Evolutionary conservation across 2,888 invertebrate species (phyloP).

Genomic region (Sepioteuthis lessoniana): DNA sequence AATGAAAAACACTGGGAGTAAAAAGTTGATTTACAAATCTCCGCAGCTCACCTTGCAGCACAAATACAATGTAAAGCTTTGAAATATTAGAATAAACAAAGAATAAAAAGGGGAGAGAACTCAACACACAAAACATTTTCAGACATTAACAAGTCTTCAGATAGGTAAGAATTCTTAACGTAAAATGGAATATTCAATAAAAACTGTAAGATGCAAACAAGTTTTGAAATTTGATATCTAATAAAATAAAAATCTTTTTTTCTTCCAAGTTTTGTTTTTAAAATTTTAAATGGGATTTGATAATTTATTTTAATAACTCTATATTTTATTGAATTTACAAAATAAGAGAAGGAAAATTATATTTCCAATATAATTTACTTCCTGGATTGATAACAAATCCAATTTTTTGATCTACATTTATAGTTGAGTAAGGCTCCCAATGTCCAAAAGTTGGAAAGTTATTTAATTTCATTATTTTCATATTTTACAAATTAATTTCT

Average conservation of each 20-base stretch:
- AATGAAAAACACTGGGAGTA: not conserved
- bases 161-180: not conserved
- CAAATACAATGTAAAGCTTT: not conserved
- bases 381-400: too few relatives aligned
- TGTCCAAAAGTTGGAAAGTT: too few relatives aligned
- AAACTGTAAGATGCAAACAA: not conserved
- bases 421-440: too few relatives aligned
- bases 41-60: not conserved
- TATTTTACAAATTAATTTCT: too few relatives aligned
- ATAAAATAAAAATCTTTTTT: not conserved
- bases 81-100: not conserved
- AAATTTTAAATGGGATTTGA: too few relatives aligned
- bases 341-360: too few relatives aligned
- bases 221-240: not conserved
- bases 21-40: constrained; percentile 16
- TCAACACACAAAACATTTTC: not conserved
- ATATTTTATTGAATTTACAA: too few relatives aligned
- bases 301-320: too few relatives aligned
- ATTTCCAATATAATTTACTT: too few relatives aligned
- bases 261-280: too few relatives aligned
- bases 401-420: too few relatives aligned
- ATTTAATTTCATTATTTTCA: too few relatives aligned
- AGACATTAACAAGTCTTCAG: not conserved
- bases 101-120: not conserved
- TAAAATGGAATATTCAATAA: not conserved